Conservation (phyloP, 2,113 vertebrate genomes). For the Phalacrocorax pelagicus region DNA sequence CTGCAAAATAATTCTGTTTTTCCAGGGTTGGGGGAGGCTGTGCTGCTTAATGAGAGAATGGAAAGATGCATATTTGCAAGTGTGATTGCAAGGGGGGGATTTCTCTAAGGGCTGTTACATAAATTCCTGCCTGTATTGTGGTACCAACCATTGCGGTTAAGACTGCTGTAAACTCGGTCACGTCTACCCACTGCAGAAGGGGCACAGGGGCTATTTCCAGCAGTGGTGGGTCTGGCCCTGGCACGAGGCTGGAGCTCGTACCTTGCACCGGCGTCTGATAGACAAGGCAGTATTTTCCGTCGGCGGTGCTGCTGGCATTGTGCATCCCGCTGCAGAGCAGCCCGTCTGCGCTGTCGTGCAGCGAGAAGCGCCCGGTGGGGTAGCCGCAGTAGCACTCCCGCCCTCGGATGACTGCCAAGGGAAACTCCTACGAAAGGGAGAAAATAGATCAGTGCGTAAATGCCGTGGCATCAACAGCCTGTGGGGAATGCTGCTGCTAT, state of each 20-base stretch:
- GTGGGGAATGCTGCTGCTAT: not conserved
- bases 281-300: constrained; percentile 76
- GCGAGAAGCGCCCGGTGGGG: constrained; percentile 77
- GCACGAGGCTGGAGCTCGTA: not conserved
- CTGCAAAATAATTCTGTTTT: not conserved
- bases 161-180: rapidly evolving
- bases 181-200: rapidly evolving
- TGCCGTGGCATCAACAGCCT: not conserved
- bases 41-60: not conserved
- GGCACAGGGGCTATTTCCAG: not conserved
- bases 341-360: constrained; percentile 66
- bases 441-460: not conserved
- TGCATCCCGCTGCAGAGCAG: constrained; percentile 62
- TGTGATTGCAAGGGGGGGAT: rapidly evolving
- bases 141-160: rapidly evolving
- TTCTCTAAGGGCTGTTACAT: not conserved
- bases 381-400: constrained; percentile 86
- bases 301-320: not conserved
- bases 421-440: constrained; percentile 81
- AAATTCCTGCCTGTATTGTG: rapidly evolving
- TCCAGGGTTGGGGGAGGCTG: rapidly evolving
- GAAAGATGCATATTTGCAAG: not conserved
- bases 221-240: not conserved
- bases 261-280: constrained; percentile 94
- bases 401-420: constrained; percentile 82